Evolutionary conservation across 2,113 vertebrate genomes (phyloP), one percentile per base, ranked within the genome.

Genomic region (Platichthys flesus): DNA sequence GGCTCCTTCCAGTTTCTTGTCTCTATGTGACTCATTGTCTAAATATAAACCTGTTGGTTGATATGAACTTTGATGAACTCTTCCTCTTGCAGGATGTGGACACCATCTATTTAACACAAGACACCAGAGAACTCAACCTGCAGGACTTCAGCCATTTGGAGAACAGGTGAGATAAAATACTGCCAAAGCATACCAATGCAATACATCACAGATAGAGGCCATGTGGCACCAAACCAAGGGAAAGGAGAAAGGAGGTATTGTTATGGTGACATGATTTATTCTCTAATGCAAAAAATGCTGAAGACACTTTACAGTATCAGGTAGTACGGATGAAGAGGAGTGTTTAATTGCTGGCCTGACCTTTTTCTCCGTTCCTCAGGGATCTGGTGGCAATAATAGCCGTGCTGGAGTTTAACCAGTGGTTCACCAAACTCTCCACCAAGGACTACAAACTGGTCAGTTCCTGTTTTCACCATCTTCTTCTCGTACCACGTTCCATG

Each of bases 91-190:
- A 99, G 98, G 98, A 99, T 69, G 98, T 99, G 7, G 98, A 99
- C 90, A 98, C 98, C 0, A 99, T 99, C 90, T 99, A 99, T 88
- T 91, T 99, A 90, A 98, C 97, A 3, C 98, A 99, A 94, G 98
- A 99, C 89, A 97, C 97, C 37, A 94, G 96, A 78, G 98, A 99
- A 61, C 63, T 99, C 81, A 99, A 97, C 91, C 94, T 98, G 57
- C 98, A 99, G 87, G 98, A 99, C 84, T 98, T 99, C 87, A 98
- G 97, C 91, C 98, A 99, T 83, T 95, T 99, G 74, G 98, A 99
- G 78, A 97, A 98, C 93, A 96, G 97, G 98, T 97, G 91, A 68
- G 28, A 57, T 35, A 4, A 18, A 51, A 60, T 45, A 40, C 14
- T 16, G 26, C 20, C 2, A 0, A 1, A 67, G 49, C 37, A 42